Conservation (phyloP, 1,140 invertebrate genomes). For the Leptopilina boulardi region DNA sequence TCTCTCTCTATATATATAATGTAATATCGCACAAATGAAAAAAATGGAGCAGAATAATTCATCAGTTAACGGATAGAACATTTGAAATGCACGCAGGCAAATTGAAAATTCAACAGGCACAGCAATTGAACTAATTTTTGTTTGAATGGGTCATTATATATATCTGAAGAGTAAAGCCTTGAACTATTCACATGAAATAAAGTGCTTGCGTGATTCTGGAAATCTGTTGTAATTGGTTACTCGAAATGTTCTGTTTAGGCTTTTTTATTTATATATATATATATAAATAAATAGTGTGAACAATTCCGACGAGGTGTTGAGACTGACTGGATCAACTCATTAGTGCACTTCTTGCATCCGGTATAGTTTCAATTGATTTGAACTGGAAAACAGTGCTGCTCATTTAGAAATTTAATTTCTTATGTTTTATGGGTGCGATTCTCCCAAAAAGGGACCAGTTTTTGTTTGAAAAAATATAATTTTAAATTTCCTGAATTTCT, state of each 20-base stretch:
- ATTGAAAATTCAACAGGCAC: slow-evolving; percentile 21
- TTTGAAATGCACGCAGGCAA: slow-evolving; percentile 1
- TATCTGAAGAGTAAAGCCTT: not conserved
- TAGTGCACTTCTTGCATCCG: not conserved
- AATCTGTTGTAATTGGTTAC: not conserved
- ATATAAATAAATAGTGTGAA: not conserved
- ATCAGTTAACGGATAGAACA: not conserved
- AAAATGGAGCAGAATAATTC: slow-evolving; percentile 2
- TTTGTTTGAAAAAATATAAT: no score
- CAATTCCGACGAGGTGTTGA: not conserved
- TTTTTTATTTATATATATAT: no score
- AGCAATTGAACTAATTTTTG: slow-evolving; percentile 20
- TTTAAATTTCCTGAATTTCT: no score
- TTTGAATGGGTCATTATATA: slow-evolving; percentile 7
- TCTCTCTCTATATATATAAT: no score
- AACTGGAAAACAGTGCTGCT: not conserved
- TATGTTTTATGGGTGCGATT: no score
- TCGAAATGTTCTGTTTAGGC: not conserved
- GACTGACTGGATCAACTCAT: not conserved
- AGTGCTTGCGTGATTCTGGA: not conserved
- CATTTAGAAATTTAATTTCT: not conserved
- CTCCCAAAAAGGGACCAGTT: no score
- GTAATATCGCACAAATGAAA: slow-evolving; percentile 14
- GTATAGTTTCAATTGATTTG: not conserved
- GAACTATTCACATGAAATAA: not conserved